These are phyloP conservation scores for Lophura nycthemera DNA, from an alignment of 2,113 vertebrate species.

Conservation along the genomic window DNA sequence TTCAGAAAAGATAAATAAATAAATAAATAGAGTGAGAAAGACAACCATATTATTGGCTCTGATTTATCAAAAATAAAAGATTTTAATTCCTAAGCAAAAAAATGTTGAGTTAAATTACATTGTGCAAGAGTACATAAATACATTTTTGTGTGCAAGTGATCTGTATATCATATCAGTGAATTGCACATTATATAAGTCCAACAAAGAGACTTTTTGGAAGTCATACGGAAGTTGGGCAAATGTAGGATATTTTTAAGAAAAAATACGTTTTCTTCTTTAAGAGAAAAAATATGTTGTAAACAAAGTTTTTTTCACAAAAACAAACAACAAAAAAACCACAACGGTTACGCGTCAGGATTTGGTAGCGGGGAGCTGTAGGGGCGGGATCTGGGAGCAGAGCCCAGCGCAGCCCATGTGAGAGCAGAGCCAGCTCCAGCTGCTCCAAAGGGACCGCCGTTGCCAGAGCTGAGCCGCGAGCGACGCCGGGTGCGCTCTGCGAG, in stretches of 20 bases:
- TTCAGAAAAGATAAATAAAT: neutral
- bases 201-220: neutral
- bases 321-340: too few relatives aligned
- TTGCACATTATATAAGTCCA: neutral
- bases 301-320: neutral
- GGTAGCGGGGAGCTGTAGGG: neutral
- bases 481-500: too few relatives aligned
- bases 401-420: too few relatives aligned
- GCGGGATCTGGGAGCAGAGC: too few relatives aligned
- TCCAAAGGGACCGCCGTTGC: too few relatives aligned
- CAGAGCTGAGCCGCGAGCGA: too few relatives aligned
- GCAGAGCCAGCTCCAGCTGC: too few relatives aligned
- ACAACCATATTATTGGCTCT: neutral
- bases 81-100: neutral
- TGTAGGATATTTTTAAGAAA: neutral
- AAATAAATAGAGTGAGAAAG: neutral
- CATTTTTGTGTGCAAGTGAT: neutral
- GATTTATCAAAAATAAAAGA: neutral
- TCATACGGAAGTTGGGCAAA: neutral
- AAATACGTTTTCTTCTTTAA: neutral
- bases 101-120: neutral
- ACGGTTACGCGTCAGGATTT: neutral
- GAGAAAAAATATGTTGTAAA: neutral
- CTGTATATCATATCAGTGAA: neutral
- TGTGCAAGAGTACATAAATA: neutral